These are phyloP conservation scores for Exephanes ischioxanthus DNA, from an alignment of 2,888 invertebrate species.

Conservation along the genomic window DNA sequence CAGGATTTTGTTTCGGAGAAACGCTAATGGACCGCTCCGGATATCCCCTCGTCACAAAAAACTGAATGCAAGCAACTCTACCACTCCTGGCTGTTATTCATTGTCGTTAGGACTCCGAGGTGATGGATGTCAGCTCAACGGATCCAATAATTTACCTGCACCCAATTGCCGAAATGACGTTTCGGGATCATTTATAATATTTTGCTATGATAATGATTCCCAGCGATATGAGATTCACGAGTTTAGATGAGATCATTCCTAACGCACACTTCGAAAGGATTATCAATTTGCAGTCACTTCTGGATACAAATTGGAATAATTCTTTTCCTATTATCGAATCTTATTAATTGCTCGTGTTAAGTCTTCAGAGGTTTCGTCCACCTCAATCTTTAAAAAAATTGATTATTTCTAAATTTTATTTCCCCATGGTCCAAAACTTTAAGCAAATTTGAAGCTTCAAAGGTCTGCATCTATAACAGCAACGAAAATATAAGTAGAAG, in stretches of 20 bases:
- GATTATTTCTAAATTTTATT: no score
- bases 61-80: conserved; percentile 2
- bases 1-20: conserved; percentile 27
- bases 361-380: no score
- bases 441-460: no score
- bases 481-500: no score
- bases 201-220: background rate
- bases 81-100: background rate
- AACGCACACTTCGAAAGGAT: no score
- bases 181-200: background rate
- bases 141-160: background rate
- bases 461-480: no score
- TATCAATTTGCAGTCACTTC: no score
- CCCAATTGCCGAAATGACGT: conserved; percentile 1
- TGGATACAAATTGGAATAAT: no score
- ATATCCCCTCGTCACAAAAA: conserved; percentile 24
- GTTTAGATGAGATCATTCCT: background rate
- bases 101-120: background rate
- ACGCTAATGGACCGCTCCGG: conserved; percentile 21
- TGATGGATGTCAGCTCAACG: conserved; percentile 11
- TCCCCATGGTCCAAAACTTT: no score
- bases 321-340: no score
- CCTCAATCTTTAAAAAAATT: no score
- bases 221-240: background rate
- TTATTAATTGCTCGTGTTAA: no score